Base-by-base conservation (phyloP, 2,888 invertebrate species). In the Penaeus monodon region DNA sequence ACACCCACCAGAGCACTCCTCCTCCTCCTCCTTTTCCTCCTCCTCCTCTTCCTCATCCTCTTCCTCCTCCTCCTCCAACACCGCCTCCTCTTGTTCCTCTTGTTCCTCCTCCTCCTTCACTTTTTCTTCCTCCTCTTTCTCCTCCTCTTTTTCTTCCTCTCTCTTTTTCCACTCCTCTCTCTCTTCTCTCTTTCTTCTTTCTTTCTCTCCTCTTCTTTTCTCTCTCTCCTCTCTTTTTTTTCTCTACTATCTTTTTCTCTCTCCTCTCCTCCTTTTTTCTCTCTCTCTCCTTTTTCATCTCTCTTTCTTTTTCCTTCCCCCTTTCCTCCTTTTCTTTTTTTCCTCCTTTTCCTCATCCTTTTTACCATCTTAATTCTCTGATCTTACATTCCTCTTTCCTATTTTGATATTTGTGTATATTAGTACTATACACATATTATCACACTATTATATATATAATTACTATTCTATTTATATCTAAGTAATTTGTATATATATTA, bases 301-400 rank as follows among this genome's bases (percentile, higher is more conserved):
- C 66, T 77, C 66, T 44, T 57, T 64, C 78, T 68, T 77, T 65
- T 27, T 14, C 78, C 44, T 66, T 27, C 27, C 76, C 63, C 65
- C 66, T 27, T 77, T n/a, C 66, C 38, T 38, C 33, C 24, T 65
- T 44, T 76, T 65, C 65, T 74, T 29, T 73, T 70, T 68, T 38
- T 38, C 66, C 22, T 76, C 44, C 33, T 33, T 3, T 33, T 33
- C 33, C 33, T 33, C 33, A 1, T 33, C 33, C 33, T 33, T 3
- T 33, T 33, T 3, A 1, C 3, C 33, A 1, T 33, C 33, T 3
- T 33, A 1, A 1, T 33, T 3, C 33, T 33, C 33, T 3, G 1
- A 1, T 33, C 33, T 33, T 33, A 1, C 33, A 2, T 33, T 3
- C 3, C 33, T 33, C 3, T 3, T 3, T 33, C 33, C 33, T 3